Base-by-base conservation (phyloP, 1,140 invertebrate species). In the Caenorhabditis briggsae region DNA sequence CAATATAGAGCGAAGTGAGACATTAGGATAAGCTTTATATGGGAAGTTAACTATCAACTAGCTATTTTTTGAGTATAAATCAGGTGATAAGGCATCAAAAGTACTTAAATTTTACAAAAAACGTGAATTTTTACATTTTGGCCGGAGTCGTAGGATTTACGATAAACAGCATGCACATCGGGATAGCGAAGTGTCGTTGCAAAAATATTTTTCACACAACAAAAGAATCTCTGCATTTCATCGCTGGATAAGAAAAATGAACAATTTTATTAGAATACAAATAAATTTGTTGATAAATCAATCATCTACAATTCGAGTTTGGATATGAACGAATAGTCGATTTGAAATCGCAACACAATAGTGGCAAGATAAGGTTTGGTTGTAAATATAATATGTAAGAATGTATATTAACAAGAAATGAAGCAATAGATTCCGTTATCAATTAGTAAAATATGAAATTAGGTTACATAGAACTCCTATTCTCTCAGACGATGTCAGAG, bases 261-360 rank as follows among this genome's bases (percentile, higher is more conserved):
- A 46, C n/a, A 46, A 78, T 25, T 78, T 78, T 78, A 78, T 78
- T 78, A 78, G 11, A 46, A 50, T 78, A 78, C 14, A 78, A 43
- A 78, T 78, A 78, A 43, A 25, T 23, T 23, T 78, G 46, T 78
- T 78, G 50, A 78, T 78, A 50, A 78, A 78, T 78, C 64, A 78
- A 78, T 48, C 70, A 78, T 50, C 46, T 23, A 78, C 70, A 53
- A 78, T 7, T 78, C 46, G 11, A 18, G 12, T 46, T 46, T 70
- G 33, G 23, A 25, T 61, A 70, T 70, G 11, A 43, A 43, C 20
- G 46, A 78, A 50, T 78, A 78, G 11, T 53, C 70, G 70, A 78
- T 78, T 78, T 78, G n/a, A 14, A 78, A 78, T 78, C 70, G 46
- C 53, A 20, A 20, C 46, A 78, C 46, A 78, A 50, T 78, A 78